Percentiles rank a stretch among this genome's conserved stretches.
Evolutionary conservation across 2,797 vertebrate genomes (phyloP).

Genomic region (Nannoperca obscura): DNA sequence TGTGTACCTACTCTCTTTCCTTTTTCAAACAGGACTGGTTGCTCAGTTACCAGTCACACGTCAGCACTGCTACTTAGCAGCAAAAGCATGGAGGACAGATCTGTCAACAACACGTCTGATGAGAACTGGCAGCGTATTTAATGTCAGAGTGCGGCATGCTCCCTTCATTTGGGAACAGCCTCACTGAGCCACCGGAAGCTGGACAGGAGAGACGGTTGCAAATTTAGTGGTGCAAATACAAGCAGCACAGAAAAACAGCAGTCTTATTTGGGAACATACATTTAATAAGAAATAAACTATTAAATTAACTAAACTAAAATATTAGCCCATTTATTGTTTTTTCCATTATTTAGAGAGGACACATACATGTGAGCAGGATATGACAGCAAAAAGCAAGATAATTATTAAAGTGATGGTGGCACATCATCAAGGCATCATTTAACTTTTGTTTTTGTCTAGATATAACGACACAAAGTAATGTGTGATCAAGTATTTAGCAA

Average conservation of each 20-base stretch:
- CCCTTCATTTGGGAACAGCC: slow-evolving; percentile 1
- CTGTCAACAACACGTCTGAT: slow-evolving; percentile 20
- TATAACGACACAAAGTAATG: background rate
- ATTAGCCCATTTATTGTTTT: too few species aligned
- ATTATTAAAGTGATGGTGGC: background rate
- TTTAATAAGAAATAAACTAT: too few species aligned
- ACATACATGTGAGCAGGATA: background rate
- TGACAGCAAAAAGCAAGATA: background rate
- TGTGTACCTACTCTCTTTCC: background rate
- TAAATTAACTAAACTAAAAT: too few species aligned
- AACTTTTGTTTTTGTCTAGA: background rate
- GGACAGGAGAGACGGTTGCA: background rate
- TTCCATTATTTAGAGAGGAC: background rate
- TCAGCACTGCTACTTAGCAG: slow-evolving; percentile 7
- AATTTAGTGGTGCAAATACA: slow-evolving; percentile 16
- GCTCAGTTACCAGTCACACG: background rate
- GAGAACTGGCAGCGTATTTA: slow-evolving; percentile 21
- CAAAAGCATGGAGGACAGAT: slow-evolving; percentile 1
- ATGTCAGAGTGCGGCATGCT: background rate
- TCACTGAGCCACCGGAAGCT: background rate
- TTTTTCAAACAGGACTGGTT: slow-evolving; percentile 23
- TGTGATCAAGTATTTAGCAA: background rate
- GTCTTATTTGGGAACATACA: background rate
- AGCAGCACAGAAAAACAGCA: background rate
- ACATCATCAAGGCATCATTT: background rate